phyloP scores from a whole-genome alignment of 2,797 vertebrate genomes.

The Myotis myotis region DNA sequence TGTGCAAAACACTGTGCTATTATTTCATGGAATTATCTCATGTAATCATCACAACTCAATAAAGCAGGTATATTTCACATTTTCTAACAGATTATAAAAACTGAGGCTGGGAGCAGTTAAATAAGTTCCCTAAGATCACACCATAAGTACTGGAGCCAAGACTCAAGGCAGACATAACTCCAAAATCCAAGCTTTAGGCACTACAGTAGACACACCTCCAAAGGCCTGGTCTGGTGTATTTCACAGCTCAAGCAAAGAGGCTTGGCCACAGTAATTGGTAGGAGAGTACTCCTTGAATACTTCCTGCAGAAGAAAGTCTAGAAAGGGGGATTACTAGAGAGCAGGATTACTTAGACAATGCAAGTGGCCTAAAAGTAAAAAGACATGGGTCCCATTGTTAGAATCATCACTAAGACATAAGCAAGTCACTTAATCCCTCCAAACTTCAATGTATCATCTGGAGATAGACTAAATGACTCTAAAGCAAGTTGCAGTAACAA shows the following conservation, averaged over 20 bases:
- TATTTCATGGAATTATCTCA: not conserved
- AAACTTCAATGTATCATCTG: not conserved
- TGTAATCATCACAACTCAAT: not conserved
- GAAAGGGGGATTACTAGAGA: not conserved
- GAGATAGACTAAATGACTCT: not conserved
- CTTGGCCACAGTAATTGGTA: not conserved
- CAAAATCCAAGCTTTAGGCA: not conserved
- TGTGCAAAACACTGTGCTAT: not conserved
- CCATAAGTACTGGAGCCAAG: not conserved
- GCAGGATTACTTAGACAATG: not conserved
- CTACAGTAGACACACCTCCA: not conserved
- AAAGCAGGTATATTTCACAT: not conserved
- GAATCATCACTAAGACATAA: not conserved
- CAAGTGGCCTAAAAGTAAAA: not conserved
- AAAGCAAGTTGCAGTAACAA: not conserved
- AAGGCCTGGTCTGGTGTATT: not conserved
- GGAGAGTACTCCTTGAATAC: not conserved
- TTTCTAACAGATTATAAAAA: not conserved
- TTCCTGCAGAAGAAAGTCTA: not conserved
- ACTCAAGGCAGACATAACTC: not conserved
- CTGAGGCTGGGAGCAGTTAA: not conserved
- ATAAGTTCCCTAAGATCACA: not conserved
- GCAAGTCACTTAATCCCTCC: not conserved
- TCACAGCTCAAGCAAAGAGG: not conserved
- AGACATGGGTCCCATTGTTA: not conserved